Base-by-base conservation (phyloP, 1,140 invertebrate species). In the Orius laevigatus region DNA sequence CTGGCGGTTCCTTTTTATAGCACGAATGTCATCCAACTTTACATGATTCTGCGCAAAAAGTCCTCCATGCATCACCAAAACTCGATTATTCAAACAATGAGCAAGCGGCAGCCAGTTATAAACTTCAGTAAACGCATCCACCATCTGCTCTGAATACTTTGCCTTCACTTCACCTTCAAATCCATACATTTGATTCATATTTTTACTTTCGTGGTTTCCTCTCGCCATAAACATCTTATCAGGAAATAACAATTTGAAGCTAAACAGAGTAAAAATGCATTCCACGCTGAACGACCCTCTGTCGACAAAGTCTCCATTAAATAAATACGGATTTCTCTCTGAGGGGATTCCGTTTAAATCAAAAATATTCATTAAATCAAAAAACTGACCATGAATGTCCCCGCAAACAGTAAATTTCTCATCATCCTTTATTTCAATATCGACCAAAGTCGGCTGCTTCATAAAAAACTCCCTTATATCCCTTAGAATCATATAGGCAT, bases 171-270 rank as follows among this genome's bases (percentile, higher is more conserved):
- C 94, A 2, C 93, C 93, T 58, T 93, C 85, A 71, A 98, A 98
- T 14, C 94, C 94, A 66, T 98, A 98, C 83, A 98, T 95, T 67
- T 96, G 90, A 69, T 99, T 99, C 94, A 99, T 98, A 11, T 84
- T 93, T 15, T 82, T 75, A 58, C 88, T 95, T 63, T 99, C 95
- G 64, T 98, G 95, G 66, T 99, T 98, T 31, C 93, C 95, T 76
- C 95, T 74, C 0, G 92, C 86, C 84, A 99, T 91, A 64, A 81
- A 98, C 66, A 99, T 98, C 64, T 97, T 83, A 64, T 97, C 78
- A 1, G 96, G 95, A 69, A 88, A 98, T 9, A 98, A 71, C 44
- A 98, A 69, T 66, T 98, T 98, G 65, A 92, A 98, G 54, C 90
- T 89, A 66, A 99, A 95, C 38, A 99, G 69, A 15, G 84, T 89